Evolutionary conservation across 2,113 vertebrate genomes (phyloP).

Genomic region (Aythya baeri): DNA sequence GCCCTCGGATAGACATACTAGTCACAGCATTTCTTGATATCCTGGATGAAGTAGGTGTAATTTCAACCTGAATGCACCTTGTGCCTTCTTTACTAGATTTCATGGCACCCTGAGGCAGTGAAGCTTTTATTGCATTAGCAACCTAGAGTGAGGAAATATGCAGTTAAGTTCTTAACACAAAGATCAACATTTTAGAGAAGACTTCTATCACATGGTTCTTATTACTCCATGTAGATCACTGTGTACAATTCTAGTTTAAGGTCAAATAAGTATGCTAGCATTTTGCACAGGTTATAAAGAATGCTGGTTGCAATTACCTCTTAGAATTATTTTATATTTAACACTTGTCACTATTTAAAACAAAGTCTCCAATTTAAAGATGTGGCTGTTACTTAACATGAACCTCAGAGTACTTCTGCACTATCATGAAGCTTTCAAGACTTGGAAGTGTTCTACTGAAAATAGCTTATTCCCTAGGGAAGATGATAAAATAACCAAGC

Average conservation of each 20-base stretch:
- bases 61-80: conserved; percentile 96
- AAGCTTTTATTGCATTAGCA: conserved; percentile 97
- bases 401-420: background rate
- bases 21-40: conserved; percentile 98
- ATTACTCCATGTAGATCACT: background rate
- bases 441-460: background rate
- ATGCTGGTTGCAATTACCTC: background rate
- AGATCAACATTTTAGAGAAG: background rate
- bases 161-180: background rate
- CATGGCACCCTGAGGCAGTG: conserved; percentile 87
- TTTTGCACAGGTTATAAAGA: background rate
- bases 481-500: background rate
- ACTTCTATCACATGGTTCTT: background rate
- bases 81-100: conserved; percentile 94
- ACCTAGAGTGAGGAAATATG: conserved; percentile 79
- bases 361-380: background rate
- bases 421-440: background rate
- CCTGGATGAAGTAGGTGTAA: conserved; percentile 94
- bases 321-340: background rate
- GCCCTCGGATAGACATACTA: conserved; percentile 96
- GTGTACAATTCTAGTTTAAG: background rate
- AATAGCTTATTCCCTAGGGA: background rate
- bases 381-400: background rate
- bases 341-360: background rate
- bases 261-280: background rate